These are phyloP conservation scores for Daboia siamensis DNA, from an alignment of 2,113 vertebrate species.

Conservation along the genomic window DNA sequence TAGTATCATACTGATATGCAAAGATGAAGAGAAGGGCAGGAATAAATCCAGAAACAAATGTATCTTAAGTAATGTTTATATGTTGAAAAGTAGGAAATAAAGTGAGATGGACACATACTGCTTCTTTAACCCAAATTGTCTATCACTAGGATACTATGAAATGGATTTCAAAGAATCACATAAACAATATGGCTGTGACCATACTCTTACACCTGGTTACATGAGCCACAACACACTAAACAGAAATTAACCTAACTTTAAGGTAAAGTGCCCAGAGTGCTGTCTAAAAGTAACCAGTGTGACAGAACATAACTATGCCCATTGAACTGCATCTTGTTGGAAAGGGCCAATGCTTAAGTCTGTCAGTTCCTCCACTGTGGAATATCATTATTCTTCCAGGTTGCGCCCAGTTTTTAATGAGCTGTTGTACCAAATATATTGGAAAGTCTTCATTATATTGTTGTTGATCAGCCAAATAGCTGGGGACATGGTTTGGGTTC, in stretches of 20 bases:
- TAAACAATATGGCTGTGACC: background rate
- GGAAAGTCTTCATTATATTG: background rate
- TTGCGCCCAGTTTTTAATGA: background rate
- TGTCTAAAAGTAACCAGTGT: background rate
- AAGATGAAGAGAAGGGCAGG: background rate
- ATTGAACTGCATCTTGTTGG: background rate
- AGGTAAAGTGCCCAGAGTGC: background rate
- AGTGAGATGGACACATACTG: background rate
- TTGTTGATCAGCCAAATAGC: background rate
- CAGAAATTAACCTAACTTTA: background rate
- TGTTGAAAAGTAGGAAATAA: background rate
- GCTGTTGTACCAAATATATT: background rate
- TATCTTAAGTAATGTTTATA: background rate
- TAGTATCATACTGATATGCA: background rate
- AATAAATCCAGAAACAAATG: background rate
- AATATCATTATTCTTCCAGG: background rate
- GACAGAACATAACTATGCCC: background rate
- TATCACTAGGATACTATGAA: background rate
- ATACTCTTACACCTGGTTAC: background rate
- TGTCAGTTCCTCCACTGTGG: background rate
- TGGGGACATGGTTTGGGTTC: background rate
- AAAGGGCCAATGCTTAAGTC: too few relatives aligned
- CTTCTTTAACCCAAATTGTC: background rate
- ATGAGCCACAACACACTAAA: background rate
- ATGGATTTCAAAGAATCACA: background rate